A percentile compares a stretch with the other conserved stretches of the same genome.
phyloP scores from a whole-genome alignment of 2,797 vertebrate genomes.

The Carduelis carduelis region DNA sequence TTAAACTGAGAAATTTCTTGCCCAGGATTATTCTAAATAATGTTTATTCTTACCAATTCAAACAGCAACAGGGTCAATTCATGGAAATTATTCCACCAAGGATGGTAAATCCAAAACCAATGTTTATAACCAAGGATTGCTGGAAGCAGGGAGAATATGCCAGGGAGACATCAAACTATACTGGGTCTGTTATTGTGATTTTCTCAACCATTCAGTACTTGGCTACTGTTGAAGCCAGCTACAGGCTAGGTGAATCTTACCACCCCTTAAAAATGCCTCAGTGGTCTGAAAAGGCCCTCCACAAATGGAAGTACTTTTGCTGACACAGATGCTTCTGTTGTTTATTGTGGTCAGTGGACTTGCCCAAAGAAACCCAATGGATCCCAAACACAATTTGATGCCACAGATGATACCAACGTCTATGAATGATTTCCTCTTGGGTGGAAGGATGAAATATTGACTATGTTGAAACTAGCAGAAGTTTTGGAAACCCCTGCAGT shows the following conservation, averaged over 20 bases:
- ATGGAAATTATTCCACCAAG: not conserved
- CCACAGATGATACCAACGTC: rapidly evolving
- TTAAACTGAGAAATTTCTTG: not conserved
- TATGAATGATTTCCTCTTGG: not conserved
- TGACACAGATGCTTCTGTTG: not conserved
- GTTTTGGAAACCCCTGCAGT: rapidly evolving
- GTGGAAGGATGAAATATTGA: not conserved
- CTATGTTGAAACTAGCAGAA: not conserved
- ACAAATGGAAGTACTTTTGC: not conserved
- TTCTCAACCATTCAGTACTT: not conserved
- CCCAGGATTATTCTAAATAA: not conserved
- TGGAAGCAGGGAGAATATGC: not conserved
- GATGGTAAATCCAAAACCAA: not conserved
- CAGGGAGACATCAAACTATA: not conserved
- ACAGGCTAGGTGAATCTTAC: not conserved
- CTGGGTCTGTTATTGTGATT: not conserved
- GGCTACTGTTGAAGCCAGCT: not conserved
- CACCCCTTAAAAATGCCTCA: not conserved
- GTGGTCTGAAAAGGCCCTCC: not conserved
- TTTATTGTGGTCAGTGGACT: not conserved
- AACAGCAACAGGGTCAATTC: not conserved
- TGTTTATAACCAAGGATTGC: not conserved
- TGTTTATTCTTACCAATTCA: not conserved
- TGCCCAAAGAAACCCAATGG: not conserved
- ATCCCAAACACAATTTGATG: not conserved